Conservation (phyloP, 2,888 invertebrate species). For the Mycalesis mineus region DNA sequence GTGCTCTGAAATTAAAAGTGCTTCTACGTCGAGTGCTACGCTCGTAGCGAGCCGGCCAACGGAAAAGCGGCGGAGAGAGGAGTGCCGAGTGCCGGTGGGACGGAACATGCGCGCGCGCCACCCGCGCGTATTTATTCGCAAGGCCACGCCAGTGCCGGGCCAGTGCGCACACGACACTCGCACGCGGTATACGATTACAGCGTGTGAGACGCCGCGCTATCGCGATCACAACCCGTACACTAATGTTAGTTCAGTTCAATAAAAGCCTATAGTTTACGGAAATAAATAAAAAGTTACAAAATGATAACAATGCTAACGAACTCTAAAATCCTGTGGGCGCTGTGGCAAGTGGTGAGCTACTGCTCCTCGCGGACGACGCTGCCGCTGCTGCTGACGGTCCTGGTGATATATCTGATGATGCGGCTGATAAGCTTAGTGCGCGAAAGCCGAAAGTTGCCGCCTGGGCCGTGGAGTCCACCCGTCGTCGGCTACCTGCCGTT, state of each 20-base stretch:
- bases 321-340: constrained; percentile 76
- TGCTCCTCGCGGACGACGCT: constrained; percentile 60
- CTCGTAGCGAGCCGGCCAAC: constrained; percentile 51
- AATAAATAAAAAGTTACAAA: constrained; percentile 40
- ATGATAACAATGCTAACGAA: constrained; percentile 61
- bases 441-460: constrained; percentile 81
- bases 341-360: constrained; percentile 67
- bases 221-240: constrained; percentile 60
- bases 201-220: constrained; percentile 51
- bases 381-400: constrained; percentile 68
- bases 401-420: constrained; percentile 69
- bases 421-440: constrained; percentile 66
- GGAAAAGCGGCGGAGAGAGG: constrained; percentile 65
- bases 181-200: constrained; percentile 64
- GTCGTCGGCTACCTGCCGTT: constrained; percentile 90
- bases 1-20: constrained; percentile 30
- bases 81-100: constrained; percentile 65
- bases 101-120: constrained; percentile 61
- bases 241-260: constrained; percentile 54
- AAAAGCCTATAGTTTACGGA: constrained; percentile 36
- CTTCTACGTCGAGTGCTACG: constrained; percentile 53
- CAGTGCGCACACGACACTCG: constrained; percentile 73
- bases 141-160: constrained; percentile 71
- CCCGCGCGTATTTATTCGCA: constrained; percentile 73
- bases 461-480: constrained; percentile 93